Evolutionary conservation across 2,113 vertebrate species (phyloP).

Genomic region (Hiodon tergisus): DNA sequence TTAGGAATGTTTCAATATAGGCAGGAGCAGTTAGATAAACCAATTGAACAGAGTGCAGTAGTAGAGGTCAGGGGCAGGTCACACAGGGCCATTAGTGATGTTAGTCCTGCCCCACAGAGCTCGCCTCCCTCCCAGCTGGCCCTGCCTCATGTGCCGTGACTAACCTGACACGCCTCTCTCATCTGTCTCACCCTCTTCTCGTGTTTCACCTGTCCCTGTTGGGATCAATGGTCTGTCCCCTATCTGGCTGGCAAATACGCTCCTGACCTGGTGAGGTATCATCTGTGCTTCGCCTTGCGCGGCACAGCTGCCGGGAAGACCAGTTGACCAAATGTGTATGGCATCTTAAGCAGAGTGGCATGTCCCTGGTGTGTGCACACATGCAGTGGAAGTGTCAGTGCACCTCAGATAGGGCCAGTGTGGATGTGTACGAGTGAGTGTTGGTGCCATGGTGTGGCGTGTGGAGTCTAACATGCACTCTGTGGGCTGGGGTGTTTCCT

Average conservation of each 20-base stretch:
- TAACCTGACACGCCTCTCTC: too few relatives aligned
- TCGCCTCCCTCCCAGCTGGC: background rate
- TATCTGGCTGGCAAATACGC: background rate
- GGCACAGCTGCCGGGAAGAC: background rate
- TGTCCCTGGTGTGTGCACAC: background rate
- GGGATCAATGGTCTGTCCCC: background rate
- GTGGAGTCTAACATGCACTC: background rate
- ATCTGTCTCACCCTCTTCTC: background rate
- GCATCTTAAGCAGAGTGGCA: too few relatives aligned
- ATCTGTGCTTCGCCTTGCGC: too few relatives aligned
- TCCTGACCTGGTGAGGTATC: too few relatives aligned
- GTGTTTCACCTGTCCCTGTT: background rate
- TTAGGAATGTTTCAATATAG: background rate
- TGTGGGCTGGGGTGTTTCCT: conserved; percentile 22
- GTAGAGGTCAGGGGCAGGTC: background rate
- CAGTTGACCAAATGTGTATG: background rate
- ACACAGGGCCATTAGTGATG: background rate
- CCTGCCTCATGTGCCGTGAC: background rate
- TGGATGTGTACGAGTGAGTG: conserved; percentile 17
- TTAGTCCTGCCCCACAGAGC: background rate
- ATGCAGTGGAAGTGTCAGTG: background rate
- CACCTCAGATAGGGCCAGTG: background rate
- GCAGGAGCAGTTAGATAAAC: background rate
- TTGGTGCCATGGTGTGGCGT: background rate
- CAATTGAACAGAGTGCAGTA: conserved; percentile 1